phyloP scores from a whole-genome alignment of 1,140 invertebrate species.

The Melitaea cinxia region DNA sequence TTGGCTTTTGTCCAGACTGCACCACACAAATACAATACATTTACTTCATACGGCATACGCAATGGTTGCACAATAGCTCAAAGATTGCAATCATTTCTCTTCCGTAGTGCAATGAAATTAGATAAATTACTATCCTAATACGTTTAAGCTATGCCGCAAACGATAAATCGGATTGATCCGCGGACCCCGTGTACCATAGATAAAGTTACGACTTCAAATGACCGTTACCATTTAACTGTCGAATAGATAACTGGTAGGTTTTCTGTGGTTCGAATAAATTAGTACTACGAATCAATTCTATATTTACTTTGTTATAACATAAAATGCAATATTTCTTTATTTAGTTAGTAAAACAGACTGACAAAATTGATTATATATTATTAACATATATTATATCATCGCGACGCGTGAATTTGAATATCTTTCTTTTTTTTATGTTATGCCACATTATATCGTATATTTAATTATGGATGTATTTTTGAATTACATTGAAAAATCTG shows the following conservation, averaged over 20 bases:
- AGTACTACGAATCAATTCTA: neutral
- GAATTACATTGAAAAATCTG: too few species aligned
- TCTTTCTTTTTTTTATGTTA: too few species aligned
- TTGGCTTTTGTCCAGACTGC: too few species aligned
- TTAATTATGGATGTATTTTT: too few species aligned
- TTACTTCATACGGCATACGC: neutral
- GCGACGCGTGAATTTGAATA: too few species aligned
- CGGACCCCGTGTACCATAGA: constrained; percentile 13
- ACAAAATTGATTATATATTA: too few species aligned
- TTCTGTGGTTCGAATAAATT: neutral
- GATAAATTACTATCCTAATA: constrained; percentile 12
- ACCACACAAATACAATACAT: too few species aligned
- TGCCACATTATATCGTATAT: too few species aligned
- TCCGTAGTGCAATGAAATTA: constrained; percentile 20
- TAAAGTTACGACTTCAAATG: constrained; percentile 21
- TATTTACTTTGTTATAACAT: too few species aligned
- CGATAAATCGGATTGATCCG: constrained; percentile 24
- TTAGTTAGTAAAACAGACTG: too few species aligned
- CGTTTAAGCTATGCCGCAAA: constrained; percentile 14
- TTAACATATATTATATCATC: too few species aligned
- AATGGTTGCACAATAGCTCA: neutral
- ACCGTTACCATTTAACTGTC: constrained; percentile 10
- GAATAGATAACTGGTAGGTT: neutral
- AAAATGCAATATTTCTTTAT: too few species aligned
- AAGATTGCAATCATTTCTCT: neutral